phyloP scores from a whole-genome alignment of 2,113 vertebrate species.

The Oryzias javanicus region DNA sequence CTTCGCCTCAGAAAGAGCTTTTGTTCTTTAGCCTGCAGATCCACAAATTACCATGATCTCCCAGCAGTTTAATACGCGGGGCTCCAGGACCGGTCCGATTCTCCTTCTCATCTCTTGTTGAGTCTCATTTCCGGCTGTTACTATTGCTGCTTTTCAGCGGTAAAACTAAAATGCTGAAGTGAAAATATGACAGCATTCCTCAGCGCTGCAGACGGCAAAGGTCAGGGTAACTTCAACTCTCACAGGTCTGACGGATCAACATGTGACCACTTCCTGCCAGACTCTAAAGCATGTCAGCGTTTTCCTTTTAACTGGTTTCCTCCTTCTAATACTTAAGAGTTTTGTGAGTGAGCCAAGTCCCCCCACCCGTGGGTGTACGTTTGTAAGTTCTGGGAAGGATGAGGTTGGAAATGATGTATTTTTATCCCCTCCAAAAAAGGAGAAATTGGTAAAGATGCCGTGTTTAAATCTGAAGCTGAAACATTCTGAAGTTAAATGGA shows the following conservation, averaged over 20 bases:
- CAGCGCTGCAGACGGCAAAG: background rate
- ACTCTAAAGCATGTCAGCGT: constrained; percentile 31
- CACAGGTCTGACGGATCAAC: constrained; percentile 5
- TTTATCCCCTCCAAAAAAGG: no score
- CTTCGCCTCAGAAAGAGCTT: constrained; percentile 16
- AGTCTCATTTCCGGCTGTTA: background rate
- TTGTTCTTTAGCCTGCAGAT: constrained; percentile 43
- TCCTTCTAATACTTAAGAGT: constrained; percentile 9
- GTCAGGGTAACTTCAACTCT: background rate
- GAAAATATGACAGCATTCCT: background rate
- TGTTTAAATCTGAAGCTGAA: no score
- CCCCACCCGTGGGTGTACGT: background rate
- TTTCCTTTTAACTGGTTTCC: constrained; percentile 18
- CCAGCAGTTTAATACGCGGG: constrained; percentile 42
- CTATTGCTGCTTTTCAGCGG: background rate
- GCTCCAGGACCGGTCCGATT: constrained; percentile 7
- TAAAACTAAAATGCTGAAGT: background rate
- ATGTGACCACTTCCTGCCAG: constrained; percentile 39
- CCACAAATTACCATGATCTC: constrained; percentile 55
- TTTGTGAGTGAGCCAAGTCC: background rate
- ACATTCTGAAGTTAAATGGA: no score
- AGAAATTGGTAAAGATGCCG: no score
- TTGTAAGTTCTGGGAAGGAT: background rate
- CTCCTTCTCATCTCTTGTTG: constrained; percentile 12
- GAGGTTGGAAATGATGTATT: background rate